phyloP scores from a whole-genome alignment of 2,797 vertebrate species.

The Eospalax fontanierii region DNA sequence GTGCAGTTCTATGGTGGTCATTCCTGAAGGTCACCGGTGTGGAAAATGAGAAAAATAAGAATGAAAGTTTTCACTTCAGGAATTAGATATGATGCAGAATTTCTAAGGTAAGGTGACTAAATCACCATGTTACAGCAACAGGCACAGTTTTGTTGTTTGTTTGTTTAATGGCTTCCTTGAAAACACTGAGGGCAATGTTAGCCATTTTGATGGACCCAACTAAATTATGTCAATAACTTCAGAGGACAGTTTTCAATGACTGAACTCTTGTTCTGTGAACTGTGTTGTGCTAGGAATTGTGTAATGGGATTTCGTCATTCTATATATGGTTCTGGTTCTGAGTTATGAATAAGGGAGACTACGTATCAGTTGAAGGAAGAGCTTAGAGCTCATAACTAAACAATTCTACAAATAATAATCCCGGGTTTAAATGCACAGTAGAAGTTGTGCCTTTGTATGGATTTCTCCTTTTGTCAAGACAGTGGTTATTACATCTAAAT shows the following conservation, averaged over 20 bases:
- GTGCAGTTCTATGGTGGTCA: neutral
- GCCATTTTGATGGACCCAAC: neutral
- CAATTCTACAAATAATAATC: conserved; percentile 10
- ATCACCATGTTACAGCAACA: neutral
- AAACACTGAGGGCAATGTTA: conserved; percentile 15
- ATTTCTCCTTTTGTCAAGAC: conserved; percentile 22
- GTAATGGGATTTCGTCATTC: neutral
- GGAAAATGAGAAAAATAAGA: neutral
- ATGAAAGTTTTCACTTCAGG: neutral
- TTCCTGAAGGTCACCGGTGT: too few relatives aligned
- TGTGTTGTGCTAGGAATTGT: neutral
- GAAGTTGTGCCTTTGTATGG: neutral
- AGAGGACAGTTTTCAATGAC: neutral
- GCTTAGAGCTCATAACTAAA: neutral
- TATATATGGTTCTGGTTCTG: neutral
- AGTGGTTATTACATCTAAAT: conserved; percentile 45
- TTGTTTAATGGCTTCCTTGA: conserved; percentile 10
- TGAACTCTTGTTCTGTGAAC: neutral
- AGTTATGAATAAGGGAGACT: neutral
- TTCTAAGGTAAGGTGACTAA: neutral
- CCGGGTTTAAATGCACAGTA: neutral
- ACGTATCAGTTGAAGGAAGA: neutral
- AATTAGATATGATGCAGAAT: neutral
- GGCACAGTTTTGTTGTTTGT: neutral
- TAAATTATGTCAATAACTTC: neutral